phyloP scores from a whole-genome alignment of 2,888 invertebrate species.

The Apamea anceps region DNA sequence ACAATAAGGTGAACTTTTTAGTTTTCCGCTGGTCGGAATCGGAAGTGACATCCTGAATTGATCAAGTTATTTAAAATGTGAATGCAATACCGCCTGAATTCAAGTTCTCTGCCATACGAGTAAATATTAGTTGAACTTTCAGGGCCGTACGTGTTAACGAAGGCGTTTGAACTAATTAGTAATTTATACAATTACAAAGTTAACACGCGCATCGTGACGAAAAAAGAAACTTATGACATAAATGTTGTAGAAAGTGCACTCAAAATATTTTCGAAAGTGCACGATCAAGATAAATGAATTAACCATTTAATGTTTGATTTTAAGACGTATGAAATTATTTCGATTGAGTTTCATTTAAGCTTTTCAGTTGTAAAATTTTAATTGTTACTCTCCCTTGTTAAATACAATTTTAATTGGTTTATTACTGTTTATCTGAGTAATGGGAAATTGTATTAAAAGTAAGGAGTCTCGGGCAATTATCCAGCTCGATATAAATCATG shows the following conservation, averaged over 20 bases:
- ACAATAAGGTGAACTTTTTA: background rate
- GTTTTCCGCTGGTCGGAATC: background rate
- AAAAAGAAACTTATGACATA: constrained; percentile 62
- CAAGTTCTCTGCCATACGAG: background rate
- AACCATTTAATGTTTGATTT: constrained; percentile 69
- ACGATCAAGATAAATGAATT: constrained; percentile 62
- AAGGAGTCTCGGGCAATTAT: background rate
- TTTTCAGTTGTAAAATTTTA: constrained; percentile 48
- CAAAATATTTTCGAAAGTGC: constrained; percentile 73
- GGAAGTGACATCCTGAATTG: background rate
- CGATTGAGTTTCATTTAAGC: constrained; percentile 35
- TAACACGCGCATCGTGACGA: constrained; percentile 56
- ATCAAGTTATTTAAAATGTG: too few species aligned
- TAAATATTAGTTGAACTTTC: background rate
- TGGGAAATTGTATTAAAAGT: constrained; percentile 3
- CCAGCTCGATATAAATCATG: background rate
- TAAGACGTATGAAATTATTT: constrained; percentile 54
- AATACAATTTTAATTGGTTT: constrained; percentile 39
- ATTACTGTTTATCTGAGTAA: constrained; percentile 26
- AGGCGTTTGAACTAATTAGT: constrained; percentile 30
- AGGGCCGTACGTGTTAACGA: background rate
- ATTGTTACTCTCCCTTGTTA: constrained; percentile 54
- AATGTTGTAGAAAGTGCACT: constrained; percentile 70
- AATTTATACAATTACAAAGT: constrained; percentile 58
- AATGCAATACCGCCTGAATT: background rate